Evolutionary conservation across 2,797 vertebrate genomes (phyloP).

Genomic region (Stomatorhinus walkeri): DNA sequence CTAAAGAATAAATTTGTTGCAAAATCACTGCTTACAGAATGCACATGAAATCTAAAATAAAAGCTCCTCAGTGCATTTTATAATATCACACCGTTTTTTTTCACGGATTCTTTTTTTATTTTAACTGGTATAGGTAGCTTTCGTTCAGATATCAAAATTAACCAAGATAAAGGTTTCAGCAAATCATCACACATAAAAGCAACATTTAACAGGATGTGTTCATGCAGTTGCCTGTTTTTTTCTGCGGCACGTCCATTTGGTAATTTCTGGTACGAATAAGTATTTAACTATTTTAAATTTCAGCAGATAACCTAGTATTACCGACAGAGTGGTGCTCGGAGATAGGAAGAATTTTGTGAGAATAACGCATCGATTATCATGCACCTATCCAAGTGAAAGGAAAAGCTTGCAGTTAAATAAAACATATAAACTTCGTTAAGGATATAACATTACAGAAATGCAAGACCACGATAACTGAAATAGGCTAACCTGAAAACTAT

Average conservation of each 20-base stretch:
- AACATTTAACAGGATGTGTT: background rate
- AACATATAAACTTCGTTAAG: background rate
- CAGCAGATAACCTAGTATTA: background rate
- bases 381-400: background rate
- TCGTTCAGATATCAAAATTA: background rate
- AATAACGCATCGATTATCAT: background rate
- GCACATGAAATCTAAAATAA: background rate
- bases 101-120: background rate
- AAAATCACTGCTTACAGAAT: background rate
- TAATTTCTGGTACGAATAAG: background rate
- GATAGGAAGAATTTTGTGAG: background rate
- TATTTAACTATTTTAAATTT: background rate
- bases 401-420: background rate
- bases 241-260: background rate
- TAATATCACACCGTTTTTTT: background rate
- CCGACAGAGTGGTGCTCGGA: background rate
- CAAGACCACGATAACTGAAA: background rate
- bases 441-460: background rate
- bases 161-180: background rate
- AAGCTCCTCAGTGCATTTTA: background rate
- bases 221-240: background rate
- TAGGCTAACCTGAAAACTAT: background rate
- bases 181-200: background rate
- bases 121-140: background rate
- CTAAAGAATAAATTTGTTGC: conserved; percentile 46